Percentiles rank a stretch among this genome's conserved stretches.
These are phyloP conservation scores for Acanthis flammea DNA, from an alignment of 2,797 vertebrate genomes.

Conservation along the genomic window DNA sequence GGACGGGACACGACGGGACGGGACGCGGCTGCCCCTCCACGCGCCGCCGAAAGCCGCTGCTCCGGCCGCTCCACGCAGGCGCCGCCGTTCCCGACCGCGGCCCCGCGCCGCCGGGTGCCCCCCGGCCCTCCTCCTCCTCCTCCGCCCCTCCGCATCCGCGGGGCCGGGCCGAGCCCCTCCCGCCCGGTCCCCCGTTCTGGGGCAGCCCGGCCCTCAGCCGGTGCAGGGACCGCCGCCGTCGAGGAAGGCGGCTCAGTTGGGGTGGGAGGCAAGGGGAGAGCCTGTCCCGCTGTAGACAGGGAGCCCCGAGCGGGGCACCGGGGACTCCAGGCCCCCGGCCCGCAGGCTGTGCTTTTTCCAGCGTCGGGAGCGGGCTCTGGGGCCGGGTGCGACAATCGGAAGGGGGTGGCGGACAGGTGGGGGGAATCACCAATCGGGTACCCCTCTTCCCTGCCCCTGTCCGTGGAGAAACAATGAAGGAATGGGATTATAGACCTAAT, in stretches of 20 bases:
- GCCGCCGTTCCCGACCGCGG: not conserved
- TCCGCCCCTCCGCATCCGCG: not conserved
- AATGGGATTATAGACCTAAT: not conserved
- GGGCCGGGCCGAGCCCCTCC: not conserved
- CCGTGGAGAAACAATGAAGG: not conserved
- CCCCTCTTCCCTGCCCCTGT: rapidly evolving
- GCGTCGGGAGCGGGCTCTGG: not conserved
- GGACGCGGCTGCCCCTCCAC: not conserved
- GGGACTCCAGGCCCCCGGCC: rapidly evolving
- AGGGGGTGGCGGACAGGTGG: rapidly evolving
- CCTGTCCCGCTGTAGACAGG: not conserved
- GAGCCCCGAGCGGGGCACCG: not conserved
- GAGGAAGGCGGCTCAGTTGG: not conserved
- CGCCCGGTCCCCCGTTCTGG: not conserved
- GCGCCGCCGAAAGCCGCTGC: not conserved
- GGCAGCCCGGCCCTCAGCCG: not conserved
- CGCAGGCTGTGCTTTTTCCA: not conserved
- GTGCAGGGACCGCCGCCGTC: not conserved
- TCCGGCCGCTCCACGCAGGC: not conserved
- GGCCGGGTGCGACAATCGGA: rapidly evolving
- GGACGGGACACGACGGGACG: not conserved
- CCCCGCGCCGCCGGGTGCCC: not conserved
- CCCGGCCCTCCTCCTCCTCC: not conserved
- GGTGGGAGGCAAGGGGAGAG: no score
- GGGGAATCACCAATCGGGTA: rapidly evolving